These are phyloP conservation scores for Gymnothorax javanicus DNA, from an alignment of 2,797 vertebrate species.

Conservation along the genomic window DNA sequence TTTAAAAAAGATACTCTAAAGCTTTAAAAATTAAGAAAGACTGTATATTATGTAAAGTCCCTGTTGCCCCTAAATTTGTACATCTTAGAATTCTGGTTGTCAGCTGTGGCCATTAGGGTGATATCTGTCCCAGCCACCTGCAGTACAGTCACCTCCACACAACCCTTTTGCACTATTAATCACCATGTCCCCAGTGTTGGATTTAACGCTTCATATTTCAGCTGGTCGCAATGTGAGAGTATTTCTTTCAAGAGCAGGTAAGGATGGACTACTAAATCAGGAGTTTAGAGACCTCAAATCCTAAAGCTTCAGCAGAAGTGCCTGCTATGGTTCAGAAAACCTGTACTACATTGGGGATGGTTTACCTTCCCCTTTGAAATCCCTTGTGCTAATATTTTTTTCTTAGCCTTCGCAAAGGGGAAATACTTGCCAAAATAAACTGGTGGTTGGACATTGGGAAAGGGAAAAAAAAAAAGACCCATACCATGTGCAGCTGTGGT, in stretches of 20 bases:
- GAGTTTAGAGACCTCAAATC: not conserved
- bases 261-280: not conserved
- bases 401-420: slow-evolving; percentile 51
- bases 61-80: not conserved
- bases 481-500: slow-evolving; percentile 44
- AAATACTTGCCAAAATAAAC: slow-evolving; percentile 58
- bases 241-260: slow-evolving; percentile 13
- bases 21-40: not conserved
- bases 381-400: slow-evolving; percentile 54
- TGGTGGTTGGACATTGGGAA: not conserved
- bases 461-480: slow-evolving; percentile 26
- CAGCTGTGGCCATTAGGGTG: slow-evolving; percentile 1
- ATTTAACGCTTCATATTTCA: slow-evolving; percentile 1
- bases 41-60: not conserved
- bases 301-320: not conserved
- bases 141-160: slow-evolving; percentile 2
- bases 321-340: slow-evolving; percentile 50
- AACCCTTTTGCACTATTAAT: not conserved
- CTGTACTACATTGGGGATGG: slow-evolving; percentile 60
- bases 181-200: not conserved
- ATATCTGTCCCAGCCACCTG: slow-evolving; percentile 18
- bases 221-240: not conserved
- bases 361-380: slow-evolving; percentile 63
- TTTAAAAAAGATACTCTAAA: not conserved
- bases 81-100: not conserved